These are phyloP conservation scores for Tetraodon nigroviridis DNA, from an alignment of 2,113 vertebrate genomes.

Conservation along the genomic window DNA sequence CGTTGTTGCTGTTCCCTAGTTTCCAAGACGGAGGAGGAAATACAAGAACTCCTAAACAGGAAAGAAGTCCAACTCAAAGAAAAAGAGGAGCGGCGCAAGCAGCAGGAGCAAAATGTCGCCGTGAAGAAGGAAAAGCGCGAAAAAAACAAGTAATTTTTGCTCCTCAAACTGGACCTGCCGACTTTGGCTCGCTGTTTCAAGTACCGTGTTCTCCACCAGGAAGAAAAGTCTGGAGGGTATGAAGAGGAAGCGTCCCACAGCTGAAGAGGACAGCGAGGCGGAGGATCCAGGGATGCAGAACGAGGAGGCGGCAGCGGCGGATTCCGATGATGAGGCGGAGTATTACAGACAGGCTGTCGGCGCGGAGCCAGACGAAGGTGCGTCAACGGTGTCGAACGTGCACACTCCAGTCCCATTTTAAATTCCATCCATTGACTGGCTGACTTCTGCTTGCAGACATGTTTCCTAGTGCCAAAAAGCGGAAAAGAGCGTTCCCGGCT, in stretches of 20 bases:
- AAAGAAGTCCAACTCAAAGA: constrained; percentile 77
- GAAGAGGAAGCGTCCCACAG: constrained; percentile 58
- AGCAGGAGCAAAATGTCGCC: constrained; percentile 80
- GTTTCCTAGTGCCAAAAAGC: constrained; percentile 72
- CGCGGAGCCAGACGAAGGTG: constrained; percentile 83
- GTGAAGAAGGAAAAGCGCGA: constrained; percentile 73
- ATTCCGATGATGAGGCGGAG: constrained; percentile 82
- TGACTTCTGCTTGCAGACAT: constrained; percentile 63
- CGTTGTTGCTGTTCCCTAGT: constrained; percentile 64
- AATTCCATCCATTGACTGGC: not conserved
- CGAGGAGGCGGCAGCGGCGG: constrained; percentile 30
- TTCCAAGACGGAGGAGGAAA: constrained; percentile 79
- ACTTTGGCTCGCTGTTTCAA: not conserved
- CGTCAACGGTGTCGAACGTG: constrained; percentile 35
- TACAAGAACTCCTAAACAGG: constrained; percentile 75
- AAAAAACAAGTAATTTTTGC: constrained; percentile 72
- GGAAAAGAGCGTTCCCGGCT: constrained; percentile 19
- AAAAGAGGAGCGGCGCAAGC: constrained; percentile 69
- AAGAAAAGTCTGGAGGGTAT: constrained; percentile 85
- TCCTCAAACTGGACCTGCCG: not conserved
- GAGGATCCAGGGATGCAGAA: constrained; percentile 81
- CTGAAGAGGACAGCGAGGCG: constrained; percentile 74
- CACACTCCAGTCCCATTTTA: not conserved
- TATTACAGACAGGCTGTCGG: constrained; percentile 89
- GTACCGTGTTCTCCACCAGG: constrained; percentile 49